These are phyloP conservation scores for Heliangelus exortis DNA, from an alignment of 2,797 vertebrate species.

Conservation along the genomic window DNA sequence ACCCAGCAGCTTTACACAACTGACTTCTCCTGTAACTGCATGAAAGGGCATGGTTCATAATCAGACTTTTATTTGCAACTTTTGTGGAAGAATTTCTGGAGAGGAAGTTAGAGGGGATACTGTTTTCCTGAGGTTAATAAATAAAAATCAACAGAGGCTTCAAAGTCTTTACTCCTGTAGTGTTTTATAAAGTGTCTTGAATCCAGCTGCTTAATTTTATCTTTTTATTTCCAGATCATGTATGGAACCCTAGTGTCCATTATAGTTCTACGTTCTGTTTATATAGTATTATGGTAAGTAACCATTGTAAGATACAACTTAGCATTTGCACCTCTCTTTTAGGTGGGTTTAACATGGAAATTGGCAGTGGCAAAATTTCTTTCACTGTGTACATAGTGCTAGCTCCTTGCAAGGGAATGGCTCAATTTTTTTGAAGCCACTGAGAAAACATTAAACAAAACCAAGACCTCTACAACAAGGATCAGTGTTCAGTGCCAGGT, in stretches of 20 bases:
- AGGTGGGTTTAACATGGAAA: not conserved
- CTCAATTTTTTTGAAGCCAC: not conserved
- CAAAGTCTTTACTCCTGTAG: not conserved
- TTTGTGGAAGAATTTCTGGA: not conserved
- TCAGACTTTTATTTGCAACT: not conserved
- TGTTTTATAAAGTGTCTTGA: not conserved
- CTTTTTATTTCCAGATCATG: constrained; percentile 86
- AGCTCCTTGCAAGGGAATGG: not conserved
- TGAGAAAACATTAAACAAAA: not conserved
- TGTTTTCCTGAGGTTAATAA: not conserved
- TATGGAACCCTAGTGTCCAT: constrained; percentile 91
- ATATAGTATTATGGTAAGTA: constrained; percentile 96
- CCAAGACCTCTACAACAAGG: not conserved
- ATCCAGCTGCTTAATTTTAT: not conserved
- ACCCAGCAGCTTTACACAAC: not conserved
- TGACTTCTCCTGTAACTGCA: not conserved
- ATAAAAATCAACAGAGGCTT: not conserved
- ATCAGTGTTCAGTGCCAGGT: not conserved
- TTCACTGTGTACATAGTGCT: not conserved
- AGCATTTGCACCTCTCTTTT: not conserved
- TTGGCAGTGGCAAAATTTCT: not conserved
- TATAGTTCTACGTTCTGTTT: constrained; percentile 92
- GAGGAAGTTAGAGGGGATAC: not conserved
- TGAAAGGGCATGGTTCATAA: not conserved
- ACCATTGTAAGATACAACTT: not conserved